Percentiles rank a stretch among this genome's conserved stretches.
phyloP scores from a whole-genome alignment of 2,888 invertebrate genomes.

The Apomyelois bistriatella region DNA sequence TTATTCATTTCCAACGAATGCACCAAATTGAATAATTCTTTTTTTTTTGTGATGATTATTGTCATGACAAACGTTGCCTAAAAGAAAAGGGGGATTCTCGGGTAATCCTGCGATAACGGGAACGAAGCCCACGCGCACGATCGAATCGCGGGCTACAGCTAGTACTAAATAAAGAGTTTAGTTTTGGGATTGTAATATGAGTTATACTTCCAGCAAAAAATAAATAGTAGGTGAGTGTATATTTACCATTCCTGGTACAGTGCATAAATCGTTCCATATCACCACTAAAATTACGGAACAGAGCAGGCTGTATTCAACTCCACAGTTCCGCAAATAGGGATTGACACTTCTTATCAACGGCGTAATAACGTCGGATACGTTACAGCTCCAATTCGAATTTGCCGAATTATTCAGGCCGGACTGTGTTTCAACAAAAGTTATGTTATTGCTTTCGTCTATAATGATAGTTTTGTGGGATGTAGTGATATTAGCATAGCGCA shows the following conservation, averaged over 20 bases:
- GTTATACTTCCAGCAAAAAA: too few relatives aligned
- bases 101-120: too few relatives aligned
- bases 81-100: too few relatives aligned
- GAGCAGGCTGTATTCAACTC: conserved; percentile 90
- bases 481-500: conserved; percentile 59
- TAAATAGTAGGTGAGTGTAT: neutral
- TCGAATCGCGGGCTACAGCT: too few relatives aligned
- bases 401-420: conserved; percentile 29
- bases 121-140: too few relatives aligned
- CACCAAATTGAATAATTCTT: too few relatives aligned
- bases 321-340: conserved; percentile 89
- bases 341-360: conserved; percentile 83
- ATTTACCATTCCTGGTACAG: conserved; percentile 71
- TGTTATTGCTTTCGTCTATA: conserved; percentile 41
- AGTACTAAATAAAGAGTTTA: too few relatives aligned
- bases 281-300: conserved; percentile 89
- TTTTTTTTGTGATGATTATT: too few relatives aligned
- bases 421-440: conserved; percentile 35
- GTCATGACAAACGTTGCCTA: too few relatives aligned
- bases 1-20: too few relatives aligned
- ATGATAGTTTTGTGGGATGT: conserved; percentile 42
- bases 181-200: too few relatives aligned
- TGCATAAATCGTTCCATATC: conserved; percentile 88
- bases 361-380: conserved; percentile 78
- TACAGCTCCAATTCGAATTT: conserved; percentile 56